These are phyloP conservation scores for Rhinophrynus dorsalis DNA, from an alignment of 2,797 vertebrate species.

Conservation along the genomic window DNA sequence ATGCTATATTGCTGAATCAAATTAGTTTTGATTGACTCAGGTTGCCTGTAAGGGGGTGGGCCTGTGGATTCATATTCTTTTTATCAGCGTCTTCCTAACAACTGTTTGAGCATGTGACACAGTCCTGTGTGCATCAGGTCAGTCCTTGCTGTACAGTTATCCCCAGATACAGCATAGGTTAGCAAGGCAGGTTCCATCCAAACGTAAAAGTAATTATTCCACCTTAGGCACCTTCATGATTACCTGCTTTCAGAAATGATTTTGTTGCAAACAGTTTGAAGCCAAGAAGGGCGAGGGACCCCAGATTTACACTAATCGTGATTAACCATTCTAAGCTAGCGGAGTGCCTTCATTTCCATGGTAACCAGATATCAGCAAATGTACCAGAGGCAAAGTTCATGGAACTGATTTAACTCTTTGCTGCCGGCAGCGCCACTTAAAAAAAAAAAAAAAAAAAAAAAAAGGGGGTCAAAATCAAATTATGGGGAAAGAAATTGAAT, in stretches of 20 bases:
- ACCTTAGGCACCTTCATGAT: conserved; percentile 9
- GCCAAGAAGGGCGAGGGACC: conserved; percentile 59
- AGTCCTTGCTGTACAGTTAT: too few species aligned
- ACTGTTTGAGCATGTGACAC: too few species aligned
- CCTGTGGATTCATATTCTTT: too few species aligned
- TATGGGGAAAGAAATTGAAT: not conserved
- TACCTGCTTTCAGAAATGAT: conserved; percentile 12
- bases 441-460: too few species aligned
- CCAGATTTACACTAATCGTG: conserved; percentile 55
- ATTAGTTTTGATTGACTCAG: too few species aligned
- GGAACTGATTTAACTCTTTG: conserved; percentile 59
- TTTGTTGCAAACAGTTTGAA: conserved; percentile 43
- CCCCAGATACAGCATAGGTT: too few species aligned
- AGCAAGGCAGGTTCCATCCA: not conserved
- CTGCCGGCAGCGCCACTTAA: not conserved
- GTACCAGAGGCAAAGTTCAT: conserved; percentile 69
- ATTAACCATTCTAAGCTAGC: conserved; percentile 56
- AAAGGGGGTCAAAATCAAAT: too few species aligned
- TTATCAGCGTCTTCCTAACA: too few species aligned
- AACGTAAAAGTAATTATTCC: conserved; percentile 33
- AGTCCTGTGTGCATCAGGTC: too few species aligned
- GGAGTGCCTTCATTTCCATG: conserved; percentile 70
- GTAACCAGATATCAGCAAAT: conserved; percentile 65
- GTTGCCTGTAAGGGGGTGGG: too few species aligned
- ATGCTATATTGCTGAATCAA: too few species aligned